A percentile compares a stretch with the other conserved stretches of the same genome.
Conservation (phyloP, 2,797 vertebrate species). For the Hafferia zeledoni region DNA sequence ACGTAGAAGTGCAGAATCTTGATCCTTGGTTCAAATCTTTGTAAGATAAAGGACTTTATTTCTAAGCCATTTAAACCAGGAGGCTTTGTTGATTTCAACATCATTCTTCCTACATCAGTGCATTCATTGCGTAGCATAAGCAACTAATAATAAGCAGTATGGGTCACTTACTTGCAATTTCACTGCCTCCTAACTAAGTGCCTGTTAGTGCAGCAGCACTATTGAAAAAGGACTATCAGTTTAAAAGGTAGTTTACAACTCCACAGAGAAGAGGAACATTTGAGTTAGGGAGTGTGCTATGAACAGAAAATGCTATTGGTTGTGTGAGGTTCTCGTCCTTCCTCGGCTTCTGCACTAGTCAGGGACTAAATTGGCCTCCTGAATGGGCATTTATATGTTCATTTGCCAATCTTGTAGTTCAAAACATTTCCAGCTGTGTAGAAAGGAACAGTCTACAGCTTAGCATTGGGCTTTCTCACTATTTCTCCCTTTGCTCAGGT, state of each 20-base stretch:
- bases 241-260: not conserved
- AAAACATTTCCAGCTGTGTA: not conserved
- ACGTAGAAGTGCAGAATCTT: accelerated
- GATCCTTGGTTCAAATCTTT: not conserved
- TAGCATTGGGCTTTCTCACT: not conserved
- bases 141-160: not conserved
- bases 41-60: not conserved
- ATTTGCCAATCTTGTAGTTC: not conserved
- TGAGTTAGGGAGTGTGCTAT: not conserved
- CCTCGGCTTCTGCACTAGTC: not conserved
- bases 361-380: not conserved
- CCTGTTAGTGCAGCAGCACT: not conserved
- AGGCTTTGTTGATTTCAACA: not conserved
- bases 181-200: not conserved
- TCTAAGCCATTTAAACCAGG: not conserved
- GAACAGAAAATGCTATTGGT: not conserved
- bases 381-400: not conserved
- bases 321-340: not conserved
- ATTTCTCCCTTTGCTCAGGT: not conserved
- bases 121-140: not conserved
- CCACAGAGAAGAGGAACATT: not conserved
- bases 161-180: not conserved
- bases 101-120: not conserved
- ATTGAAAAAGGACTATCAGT: not conserved
- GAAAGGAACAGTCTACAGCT: not conserved